Evolutionary conservation across 2,888 invertebrate species (phyloP).

Genomic region (Zelleria hepariella): DNA sequence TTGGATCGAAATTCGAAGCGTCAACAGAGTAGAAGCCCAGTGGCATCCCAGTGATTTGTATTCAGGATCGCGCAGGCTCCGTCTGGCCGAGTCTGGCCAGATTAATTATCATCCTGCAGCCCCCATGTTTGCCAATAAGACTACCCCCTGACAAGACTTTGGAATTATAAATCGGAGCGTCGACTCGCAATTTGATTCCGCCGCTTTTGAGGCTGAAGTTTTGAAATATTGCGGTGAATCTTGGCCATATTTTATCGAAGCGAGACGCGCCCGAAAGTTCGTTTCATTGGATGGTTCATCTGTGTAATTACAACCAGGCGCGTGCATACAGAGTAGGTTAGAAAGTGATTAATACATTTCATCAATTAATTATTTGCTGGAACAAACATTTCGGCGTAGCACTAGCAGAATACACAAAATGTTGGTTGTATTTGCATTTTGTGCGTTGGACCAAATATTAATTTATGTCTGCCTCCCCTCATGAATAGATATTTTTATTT

Average conservation of each 20-base stretch:
- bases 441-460: too few relatives aligned
- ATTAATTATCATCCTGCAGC: constrained; percentile 59
- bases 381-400: too few relatives aligned
- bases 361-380: too few relatives aligned
- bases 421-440: too few relatives aligned
- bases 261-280: neutral
- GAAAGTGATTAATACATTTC: too few relatives aligned
- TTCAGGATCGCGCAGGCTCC: constrained; percentile 45
- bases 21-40: neutral
- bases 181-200: neutral
- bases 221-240: neutral
- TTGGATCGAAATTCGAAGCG: too few relatives aligned
- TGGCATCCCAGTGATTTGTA: constrained; percentile 43
- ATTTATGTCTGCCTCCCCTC: too few relatives aligned
- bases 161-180: constrained; percentile 37
- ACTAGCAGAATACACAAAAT: too few relatives aligned
- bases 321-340: too few relatives aligned
- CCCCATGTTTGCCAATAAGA: constrained; percentile 67
- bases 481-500: too few relatives aligned
- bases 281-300: too few relatives aligned
- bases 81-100: constrained; percentile 40
- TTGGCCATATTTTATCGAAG: neutral
- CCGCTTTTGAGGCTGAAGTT: neutral
- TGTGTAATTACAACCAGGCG: too few relatives aligned
- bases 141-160: constrained; percentile 36